Evolutionary conservation across 2,888 invertebrate genomes (phyloP).

Genomic region (Morpho helenor): DNA sequence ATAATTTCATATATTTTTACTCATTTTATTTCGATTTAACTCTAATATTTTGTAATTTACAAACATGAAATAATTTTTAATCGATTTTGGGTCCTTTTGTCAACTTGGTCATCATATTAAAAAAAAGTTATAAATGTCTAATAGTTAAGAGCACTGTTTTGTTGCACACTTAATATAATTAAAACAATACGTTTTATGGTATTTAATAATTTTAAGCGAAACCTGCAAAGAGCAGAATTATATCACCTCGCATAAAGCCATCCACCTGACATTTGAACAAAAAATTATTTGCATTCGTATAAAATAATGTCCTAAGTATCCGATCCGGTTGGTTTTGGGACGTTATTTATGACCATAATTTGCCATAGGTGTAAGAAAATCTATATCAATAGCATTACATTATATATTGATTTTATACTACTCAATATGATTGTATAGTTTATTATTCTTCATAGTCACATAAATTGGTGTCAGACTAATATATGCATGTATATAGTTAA

Average conservation of each 20-base stretch:
- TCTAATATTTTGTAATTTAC: too few species aligned
- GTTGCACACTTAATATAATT: too few species aligned
- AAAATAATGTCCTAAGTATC: conserved; percentile 24
- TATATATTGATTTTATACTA: conserved; percentile 1
- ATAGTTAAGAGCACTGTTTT: too few species aligned
- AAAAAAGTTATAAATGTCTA: too few species aligned
- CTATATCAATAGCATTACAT: conserved; percentile 11
- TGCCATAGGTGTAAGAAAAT: conserved; percentile 16
- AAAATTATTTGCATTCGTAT: conserved; percentile 31
- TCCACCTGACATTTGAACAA: conserved; percentile 32
- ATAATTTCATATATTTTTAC: too few species aligned
- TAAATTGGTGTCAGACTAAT: background rate
- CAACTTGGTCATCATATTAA: too few species aligned
- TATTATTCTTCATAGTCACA: background rate
- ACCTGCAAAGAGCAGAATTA: background rate
- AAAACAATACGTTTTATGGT: too few species aligned
- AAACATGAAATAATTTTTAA: too few species aligned
- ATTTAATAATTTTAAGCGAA: too few species aligned
- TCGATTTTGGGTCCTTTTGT: too few species aligned
- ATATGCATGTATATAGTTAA: background rate
- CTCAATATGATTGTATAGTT: background rate
- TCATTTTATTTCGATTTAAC: too few species aligned
- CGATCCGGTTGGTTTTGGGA: conserved; percentile 26
- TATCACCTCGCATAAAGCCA: conserved; percentile 14
- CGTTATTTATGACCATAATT: conserved; percentile 19